Conservation (phyloP, 2,797 vertebrate species). For the Anomalospiza imberbis region DNA sequence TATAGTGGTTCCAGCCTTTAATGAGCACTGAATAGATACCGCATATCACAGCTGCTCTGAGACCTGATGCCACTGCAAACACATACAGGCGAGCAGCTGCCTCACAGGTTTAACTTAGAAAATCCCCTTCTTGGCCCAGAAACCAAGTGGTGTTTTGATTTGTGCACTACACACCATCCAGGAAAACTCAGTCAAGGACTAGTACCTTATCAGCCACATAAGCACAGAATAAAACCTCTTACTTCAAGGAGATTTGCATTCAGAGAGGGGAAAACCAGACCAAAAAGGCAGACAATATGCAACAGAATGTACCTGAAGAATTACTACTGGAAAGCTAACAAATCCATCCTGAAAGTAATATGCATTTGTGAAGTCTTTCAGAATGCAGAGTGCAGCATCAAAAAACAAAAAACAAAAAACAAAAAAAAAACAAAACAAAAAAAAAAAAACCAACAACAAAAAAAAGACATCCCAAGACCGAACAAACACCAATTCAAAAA, state of each 20-base stretch:
- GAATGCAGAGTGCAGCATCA: not conserved
- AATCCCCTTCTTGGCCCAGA: not conserved
- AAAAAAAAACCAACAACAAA: not conserved
- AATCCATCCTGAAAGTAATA: not conserved
- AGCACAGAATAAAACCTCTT: not conserved
- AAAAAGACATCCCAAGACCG: not conserved
- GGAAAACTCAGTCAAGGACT: not conserved
- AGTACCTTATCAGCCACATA: not conserved
- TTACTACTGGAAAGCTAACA: not conserved
- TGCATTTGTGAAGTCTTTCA: not conserved
- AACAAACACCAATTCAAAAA: not conserved
- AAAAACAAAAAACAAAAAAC: not conserved
- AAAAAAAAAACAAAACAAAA: too few relatives aligned
- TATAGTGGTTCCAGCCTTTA: not conserved
- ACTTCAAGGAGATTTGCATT: not conserved
- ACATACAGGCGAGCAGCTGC: not conserved
- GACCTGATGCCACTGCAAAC: not conserved
- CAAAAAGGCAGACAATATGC: not conserved
- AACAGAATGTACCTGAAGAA: not conserved
- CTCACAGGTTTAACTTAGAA: not conserved
- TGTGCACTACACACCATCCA: fast-evolving
- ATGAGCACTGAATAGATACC: not conserved
- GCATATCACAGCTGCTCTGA: not conserved
- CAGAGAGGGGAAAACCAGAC: not conserved
- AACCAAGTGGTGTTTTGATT: not conserved